phyloP scores from a whole-genome alignment of 1,140 invertebrate species.

The Euglossa dilemma region DNA sequence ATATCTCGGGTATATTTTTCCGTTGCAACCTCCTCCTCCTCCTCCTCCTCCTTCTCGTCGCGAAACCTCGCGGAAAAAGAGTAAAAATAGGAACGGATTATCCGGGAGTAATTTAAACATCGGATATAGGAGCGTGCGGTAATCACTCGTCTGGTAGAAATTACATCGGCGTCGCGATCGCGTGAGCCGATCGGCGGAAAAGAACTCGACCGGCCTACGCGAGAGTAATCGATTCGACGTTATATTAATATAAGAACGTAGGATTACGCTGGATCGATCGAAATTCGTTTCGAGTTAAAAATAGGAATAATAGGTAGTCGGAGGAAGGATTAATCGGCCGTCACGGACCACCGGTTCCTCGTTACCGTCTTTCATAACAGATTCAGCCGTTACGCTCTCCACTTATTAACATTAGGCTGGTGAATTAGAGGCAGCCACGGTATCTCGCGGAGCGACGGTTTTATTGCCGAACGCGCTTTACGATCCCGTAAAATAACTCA shows the following conservation, averaged over 20 bases:
- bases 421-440: conserved; percentile 39
- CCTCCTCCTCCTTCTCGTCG: neutral
- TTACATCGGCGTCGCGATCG: neutral
- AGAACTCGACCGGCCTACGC: neutral
- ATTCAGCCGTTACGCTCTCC: conserved; percentile 16
- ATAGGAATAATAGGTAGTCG: no score
- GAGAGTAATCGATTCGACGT: conserved; percentile 6
- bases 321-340: no score
- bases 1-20: neutral
- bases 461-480: conserved; percentile 37
- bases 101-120: neutral
- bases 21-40: neutral
- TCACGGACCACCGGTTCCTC: conserved; percentile 23
- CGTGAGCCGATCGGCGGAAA: neutral
- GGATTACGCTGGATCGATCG: neutral
- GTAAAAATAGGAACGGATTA: neutral
- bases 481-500: conserved; percentile 34
- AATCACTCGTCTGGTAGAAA: neutral
- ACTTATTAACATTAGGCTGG: conserved; percentile 48
- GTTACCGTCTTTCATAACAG: conserved; percentile 16
- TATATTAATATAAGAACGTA: neutral
- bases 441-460: conserved; percentile 20
- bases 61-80: neutral
- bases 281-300: neutral
- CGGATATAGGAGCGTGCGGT: neutral